Evolutionary conservation across 2,797 vertebrate genomes (phyloP).

Genomic region (Pogonophryne albipinna): DNA sequence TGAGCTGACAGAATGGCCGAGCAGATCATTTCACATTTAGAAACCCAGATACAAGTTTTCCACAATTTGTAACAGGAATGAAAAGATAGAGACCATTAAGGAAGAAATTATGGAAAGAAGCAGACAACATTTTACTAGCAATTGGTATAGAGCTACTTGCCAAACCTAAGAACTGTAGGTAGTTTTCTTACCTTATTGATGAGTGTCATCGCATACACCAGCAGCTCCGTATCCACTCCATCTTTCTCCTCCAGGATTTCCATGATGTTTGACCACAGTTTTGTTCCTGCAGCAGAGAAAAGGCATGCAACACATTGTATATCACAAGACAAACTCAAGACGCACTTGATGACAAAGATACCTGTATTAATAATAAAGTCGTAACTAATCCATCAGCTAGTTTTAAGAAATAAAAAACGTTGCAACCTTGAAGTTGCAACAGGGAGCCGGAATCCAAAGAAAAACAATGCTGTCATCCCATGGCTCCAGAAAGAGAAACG

Average conservation of each 20-base stretch:
- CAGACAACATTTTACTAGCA: neutral
- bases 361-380: neutral
- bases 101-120: neutral
- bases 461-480: slow-evolving; percentile 28
- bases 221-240: slow-evolving; percentile 94
- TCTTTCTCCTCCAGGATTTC: slow-evolving; percentile 98
- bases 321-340: slow-evolving; percentile 14
- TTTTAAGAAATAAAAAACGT: slow-evolving; percentile 5
- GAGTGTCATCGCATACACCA: slow-evolving; percentile 96
- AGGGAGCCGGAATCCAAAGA: neutral
- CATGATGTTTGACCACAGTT: slow-evolving; percentile 94
- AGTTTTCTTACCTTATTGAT: slow-evolving; percentile 91
- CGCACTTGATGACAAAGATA: neutral
- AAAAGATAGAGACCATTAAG: neutral
- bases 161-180: neutral
- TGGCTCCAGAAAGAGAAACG: neutral
- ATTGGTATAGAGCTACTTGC: neutral
- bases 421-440: neutral
- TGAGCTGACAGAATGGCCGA: neutral
- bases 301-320: slow-evolving; percentile 10
- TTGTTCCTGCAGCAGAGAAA: slow-evolving; percentile 82
- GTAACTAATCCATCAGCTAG: neutral
- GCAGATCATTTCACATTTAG: slow-evolving; percentile 7
- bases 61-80: neutral
- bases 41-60: slow-evolving; percentile 4